Conservation (phyloP, 2,888 invertebrate species). For the Augochlorella aurata region DNA sequence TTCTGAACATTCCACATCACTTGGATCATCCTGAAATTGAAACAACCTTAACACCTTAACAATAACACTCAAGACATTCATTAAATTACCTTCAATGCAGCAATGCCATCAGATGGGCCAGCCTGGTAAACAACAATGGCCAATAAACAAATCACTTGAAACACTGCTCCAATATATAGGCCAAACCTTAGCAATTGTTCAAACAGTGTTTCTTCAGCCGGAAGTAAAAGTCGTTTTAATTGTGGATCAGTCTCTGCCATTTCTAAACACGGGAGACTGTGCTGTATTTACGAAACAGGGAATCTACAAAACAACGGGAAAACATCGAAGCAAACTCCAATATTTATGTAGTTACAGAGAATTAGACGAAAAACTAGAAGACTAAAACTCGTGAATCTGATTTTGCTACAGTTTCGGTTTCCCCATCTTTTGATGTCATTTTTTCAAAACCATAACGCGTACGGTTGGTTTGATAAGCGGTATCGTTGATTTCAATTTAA, state of each 20-base stretch:
- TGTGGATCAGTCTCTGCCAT: slow-evolving; percentile 80
- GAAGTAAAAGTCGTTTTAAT: slow-evolving; percentile 77
- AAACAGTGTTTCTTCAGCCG: slow-evolving; percentile 78
- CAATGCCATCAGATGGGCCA: slow-evolving; percentile 77
- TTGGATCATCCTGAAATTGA: slow-evolving; percentile 85
- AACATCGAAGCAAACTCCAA: background rate
- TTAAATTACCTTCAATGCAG: slow-evolving; percentile 76
- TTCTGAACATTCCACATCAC: slow-evolving; percentile 89
- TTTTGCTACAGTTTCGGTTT: background rate
- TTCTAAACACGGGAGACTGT: slow-evolving; percentile 44
- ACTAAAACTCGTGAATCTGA: background rate
- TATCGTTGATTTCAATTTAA: background rate
- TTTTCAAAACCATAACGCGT: background rate
- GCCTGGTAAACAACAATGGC: slow-evolving; percentile 88
- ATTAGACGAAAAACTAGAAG: background rate
- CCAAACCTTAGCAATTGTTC: slow-evolving; percentile 83
- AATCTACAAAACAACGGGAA: background rate
- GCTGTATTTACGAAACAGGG: background rate
- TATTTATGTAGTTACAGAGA: background rate
- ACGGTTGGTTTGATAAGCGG: background rate
- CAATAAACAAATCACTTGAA: slow-evolving; percentile 91
- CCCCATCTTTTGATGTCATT: background rate
- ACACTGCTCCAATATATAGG: slow-evolving; percentile 92
- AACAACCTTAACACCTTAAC: background rate
- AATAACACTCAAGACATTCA: background rate